These are phyloP conservation scores for Pseudorasbora parva DNA, from an alignment of 2,113 vertebrate genomes.

Conservation along the genomic window DNA sequence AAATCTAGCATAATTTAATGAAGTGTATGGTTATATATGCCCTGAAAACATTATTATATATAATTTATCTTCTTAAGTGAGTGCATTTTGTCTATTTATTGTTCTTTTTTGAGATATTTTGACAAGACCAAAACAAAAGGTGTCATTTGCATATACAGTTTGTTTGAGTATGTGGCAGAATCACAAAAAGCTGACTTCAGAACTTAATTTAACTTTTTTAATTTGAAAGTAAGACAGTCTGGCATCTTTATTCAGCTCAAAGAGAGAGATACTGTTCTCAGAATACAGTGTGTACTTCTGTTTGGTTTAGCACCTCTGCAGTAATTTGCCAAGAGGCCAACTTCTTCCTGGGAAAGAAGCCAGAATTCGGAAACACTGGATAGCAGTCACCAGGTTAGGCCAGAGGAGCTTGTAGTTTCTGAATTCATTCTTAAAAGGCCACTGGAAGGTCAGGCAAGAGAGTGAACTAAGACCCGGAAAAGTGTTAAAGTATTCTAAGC, in stretches of 20 bases:
- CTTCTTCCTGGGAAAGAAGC: slow-evolving; percentile 15
- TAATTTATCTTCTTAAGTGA: not conserved
- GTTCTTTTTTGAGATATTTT: not conserved
- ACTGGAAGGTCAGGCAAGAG: not conserved
- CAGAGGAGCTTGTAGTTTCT: slow-evolving; percentile 27
- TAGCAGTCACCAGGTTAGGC: slow-evolving; percentile 19
- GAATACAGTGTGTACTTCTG: not conserved
- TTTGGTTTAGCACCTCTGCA: slow-evolving; percentile 23
- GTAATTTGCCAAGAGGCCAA: slow-evolving; percentile 11
- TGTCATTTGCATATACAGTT: not conserved
- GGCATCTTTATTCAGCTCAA: not conserved
- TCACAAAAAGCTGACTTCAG: not conserved
- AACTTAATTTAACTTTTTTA: not conserved
- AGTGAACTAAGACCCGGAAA: slow-evolving; percentile 9
- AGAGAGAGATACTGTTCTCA: not conserved
- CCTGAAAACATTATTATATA: not conserved
- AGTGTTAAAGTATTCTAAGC: not conserved
- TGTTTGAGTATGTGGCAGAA: not conserved
- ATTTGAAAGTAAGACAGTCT: not conserved
- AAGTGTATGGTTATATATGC: not conserved
- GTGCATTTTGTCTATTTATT: not conserved
- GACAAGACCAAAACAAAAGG: not conserved
- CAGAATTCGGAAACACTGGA: not conserved
- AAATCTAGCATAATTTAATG: not conserved
- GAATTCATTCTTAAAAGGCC: slow-evolving; percentile 20